Conservation (phyloP, 2,888 invertebrate genomes). For the Caenorhabditis becei region DNA sequence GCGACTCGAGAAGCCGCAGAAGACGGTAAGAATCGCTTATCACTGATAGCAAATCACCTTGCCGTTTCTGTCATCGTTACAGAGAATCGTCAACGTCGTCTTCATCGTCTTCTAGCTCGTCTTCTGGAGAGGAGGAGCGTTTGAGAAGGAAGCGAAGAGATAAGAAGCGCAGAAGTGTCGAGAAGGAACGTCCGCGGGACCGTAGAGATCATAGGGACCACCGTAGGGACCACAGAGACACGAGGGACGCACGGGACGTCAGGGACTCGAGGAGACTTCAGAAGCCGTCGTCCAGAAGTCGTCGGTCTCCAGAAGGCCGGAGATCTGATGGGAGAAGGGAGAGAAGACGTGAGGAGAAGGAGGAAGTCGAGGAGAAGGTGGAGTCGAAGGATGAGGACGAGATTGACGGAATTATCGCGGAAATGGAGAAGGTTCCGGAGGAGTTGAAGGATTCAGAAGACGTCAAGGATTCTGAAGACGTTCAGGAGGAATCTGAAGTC, state of each 20-base stretch:
- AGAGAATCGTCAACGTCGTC: conserved; percentile 43
- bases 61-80: conserved; percentile 28
- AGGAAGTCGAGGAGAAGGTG: conserved; percentile 13
- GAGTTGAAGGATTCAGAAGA: too few relatives aligned
- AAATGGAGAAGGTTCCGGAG: conserved; percentile 28
- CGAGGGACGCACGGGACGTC: background rate
- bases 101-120: conserved; percentile 19
- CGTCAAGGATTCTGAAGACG: conserved; percentile 1
- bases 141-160: conserved; percentile 26
- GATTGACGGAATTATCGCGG: conserved; percentile 47
- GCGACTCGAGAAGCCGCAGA: conserved; percentile 29
- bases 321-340: conserved; percentile 20
- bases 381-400: conserved; percentile 53
- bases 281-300: conserved; percentile 32
- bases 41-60: too few relatives aligned
- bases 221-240: background rate
- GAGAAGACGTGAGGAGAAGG: conserved; percentile 30
- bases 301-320: background rate
- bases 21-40: conserved; percentile 24
- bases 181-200: conserved; percentile 25
- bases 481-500: background rate
- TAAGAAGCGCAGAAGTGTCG: conserved; percentile 31
- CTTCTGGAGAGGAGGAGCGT: conserved; percentile 32
- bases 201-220: too few relatives aligned
- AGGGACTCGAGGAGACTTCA: conserved; percentile 15